Conservation (phyloP, 1,140 invertebrate genomes). For the Saccostrea echinata region DNA sequence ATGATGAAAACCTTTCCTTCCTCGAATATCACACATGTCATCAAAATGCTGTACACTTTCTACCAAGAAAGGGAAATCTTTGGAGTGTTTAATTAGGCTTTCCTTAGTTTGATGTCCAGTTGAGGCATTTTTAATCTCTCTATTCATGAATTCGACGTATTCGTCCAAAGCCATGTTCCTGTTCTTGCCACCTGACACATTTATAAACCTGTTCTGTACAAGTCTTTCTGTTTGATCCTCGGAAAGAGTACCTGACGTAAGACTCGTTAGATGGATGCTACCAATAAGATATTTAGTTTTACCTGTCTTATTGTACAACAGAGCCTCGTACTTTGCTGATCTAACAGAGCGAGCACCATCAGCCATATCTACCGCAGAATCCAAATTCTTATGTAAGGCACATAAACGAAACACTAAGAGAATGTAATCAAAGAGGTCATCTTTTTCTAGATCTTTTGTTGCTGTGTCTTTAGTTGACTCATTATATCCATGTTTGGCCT, state of each 20-base stretch:
- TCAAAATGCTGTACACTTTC: background rate
- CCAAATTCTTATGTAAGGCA: conserved; percentile 46
- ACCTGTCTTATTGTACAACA: conserved; percentile 50
- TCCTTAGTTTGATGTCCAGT: background rate
- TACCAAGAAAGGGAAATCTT: background rate
- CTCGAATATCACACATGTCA: background rate
- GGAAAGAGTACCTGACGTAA: conserved; percentile 28
- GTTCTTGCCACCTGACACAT: conserved; percentile 44
- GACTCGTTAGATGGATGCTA: conserved; percentile 31
- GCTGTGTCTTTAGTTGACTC: background rate
- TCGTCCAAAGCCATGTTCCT: conserved; percentile 52
- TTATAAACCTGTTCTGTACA: conserved; percentile 47
- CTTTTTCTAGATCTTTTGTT: background rate
- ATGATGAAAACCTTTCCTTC: background rate
- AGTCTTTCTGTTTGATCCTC: conserved; percentile 25
- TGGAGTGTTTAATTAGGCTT: background rate
- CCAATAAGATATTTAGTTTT: conserved; percentile 54
- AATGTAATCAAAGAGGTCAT: conserved; percentile 34
- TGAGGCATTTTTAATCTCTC: conserved; percentile 42
- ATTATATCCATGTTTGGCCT: background rate
- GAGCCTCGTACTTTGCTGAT: conserved; percentile 51
- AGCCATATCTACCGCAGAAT: conserved; percentile 55
- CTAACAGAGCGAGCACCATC: conserved; percentile 45
- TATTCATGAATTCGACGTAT: conserved; percentile 52
- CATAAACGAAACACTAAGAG: conserved; percentile 16